Evolutionary conservation across 2,888 invertebrate species (phyloP).

Genomic region (Eueremaeus valkanovi): DNA sequence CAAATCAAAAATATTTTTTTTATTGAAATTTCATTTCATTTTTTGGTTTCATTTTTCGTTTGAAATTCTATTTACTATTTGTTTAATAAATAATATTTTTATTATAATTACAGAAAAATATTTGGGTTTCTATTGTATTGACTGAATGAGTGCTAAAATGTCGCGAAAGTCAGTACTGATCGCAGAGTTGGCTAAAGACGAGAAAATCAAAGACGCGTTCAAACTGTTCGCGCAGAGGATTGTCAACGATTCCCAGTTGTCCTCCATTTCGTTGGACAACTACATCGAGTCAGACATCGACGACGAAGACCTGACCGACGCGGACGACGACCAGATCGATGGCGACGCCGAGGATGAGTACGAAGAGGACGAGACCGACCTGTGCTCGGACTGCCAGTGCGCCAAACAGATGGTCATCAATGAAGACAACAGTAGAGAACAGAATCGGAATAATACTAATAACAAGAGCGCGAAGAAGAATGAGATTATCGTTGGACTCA

Average conservation of each 20-base stretch:
- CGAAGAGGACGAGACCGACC: neutral
- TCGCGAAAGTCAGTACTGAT: neutral
- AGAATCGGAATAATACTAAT: too few species aligned
- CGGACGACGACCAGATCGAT: neutral
- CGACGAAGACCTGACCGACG: neutral
- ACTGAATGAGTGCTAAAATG: neutral
- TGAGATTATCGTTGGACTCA: neutral
- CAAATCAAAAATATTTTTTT: too few species aligned
- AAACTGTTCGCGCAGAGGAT: neutral
- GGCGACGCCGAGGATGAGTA: neutral
- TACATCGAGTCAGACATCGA: neutral
- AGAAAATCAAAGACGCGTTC: slow-evolving; percentile 16
- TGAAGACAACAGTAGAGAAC: neutral
- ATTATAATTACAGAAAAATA: too few species aligned
- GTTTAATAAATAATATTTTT: too few species aligned
- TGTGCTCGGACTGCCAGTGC: neutral
- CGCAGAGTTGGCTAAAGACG: neutral
- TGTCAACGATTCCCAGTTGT: neutral
- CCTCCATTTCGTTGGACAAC: neutral
- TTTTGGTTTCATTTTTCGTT: too few species aligned
- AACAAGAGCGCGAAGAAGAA: neutral
- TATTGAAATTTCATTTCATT: too few species aligned
- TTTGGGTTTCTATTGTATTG: too few species aligned
- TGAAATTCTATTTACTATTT: too few species aligned
- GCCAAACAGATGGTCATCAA: neutral